Base-by-base conservation (phyloP, 2,797 vertebrate species). In the Lindbergichthys nudifrons region DNA sequence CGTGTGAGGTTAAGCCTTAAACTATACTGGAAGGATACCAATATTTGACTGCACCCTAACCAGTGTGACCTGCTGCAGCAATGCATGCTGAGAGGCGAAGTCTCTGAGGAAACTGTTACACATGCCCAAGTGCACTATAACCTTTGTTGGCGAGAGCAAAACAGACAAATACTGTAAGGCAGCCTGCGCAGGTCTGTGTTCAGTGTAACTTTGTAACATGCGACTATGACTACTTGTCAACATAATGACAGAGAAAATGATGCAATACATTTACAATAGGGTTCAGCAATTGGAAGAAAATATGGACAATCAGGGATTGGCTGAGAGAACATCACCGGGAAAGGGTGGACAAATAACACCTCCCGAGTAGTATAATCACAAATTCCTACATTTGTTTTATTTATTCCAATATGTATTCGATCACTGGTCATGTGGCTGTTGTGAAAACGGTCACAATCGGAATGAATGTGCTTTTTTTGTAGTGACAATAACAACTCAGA, bases 1-100 rank as follows among this genome's bases (percentile, higher is more conserved):
- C 4, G 4, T 43, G 21, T 71, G 46, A 75, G 19, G 16, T 51
- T 50, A 60, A 61, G 45, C 65, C 21, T 39, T 62, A 26, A 59
- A 54, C 19, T 18, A 19, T 10, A 52, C 5, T 57, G 6, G 19
- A 52, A 45, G 39, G 19, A 48, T 51, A 39, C 26, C 26, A 72
- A 58, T 13, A 65, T 39, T 23, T 7, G n/a, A 56, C 14, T 46
- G n/a, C 46, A 59, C 39, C n/a, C 36, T 47, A 41, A 32, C 23
- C 15, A 23, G 6, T 56, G 65, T 57, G 36, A 65, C 59, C 16
- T 48, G 19, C 1, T 3, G 30, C 42, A 59, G 53, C 32, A 43
- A 5, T 21, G 10, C 23, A 63, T 30, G n/a, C 42, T 36, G 9
- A 42, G 54, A 77, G 64, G 21, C 26, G 21, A 73, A 30, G 58